Evolutionary conservation across 2,113 vertebrate genomes (phyloP), one percentile per base, ranked within the genome.

Genomic region (Sigmodon hispidus): DNA sequence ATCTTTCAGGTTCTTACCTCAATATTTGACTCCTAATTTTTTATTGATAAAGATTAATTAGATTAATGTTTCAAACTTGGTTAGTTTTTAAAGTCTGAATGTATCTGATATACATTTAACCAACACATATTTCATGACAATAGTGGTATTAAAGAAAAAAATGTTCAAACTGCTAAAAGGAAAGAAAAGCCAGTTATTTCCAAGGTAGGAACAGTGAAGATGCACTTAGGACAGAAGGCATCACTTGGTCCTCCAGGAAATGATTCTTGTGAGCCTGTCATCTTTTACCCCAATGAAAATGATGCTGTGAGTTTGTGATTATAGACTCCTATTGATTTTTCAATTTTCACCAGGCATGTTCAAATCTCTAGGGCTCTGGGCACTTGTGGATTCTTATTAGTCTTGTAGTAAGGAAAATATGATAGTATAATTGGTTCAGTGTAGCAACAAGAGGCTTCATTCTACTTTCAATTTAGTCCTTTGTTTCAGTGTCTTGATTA

Each of bases 291-390:
- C 98, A 96, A 96, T 96, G 98, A 98, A 99, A 99, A 98, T 94
- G 98, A 98, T 95, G 97, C 96, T 36, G 84, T 98, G 98, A 98
- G 97, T 96, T 98, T 97, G 97, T 9, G 96, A 99, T 99, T 98
- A 99, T 98, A 99, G 98, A 98, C 98, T 97, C 96, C 95, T 98
- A 99, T 99, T 98, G 99, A 99, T 99, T 99, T 99, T 98, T 98
- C 98, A 98, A 61, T 99, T 98, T 98, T 98, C 97, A 98, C 98
- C 97, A 98, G 98, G 96, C 97, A 81, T 97, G 97, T 98, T 98
- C 83, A 29, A 96, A 97, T 98, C 98, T 97, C 97, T 96, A 95
- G 98, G 95, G 97, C 97, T 98, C 97, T 96, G 89, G 96, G 87
- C 67, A 87, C 98, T 96, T 98, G 95, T 98, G 98, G 98, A 97